Conservation (phyloP, 2,113 vertebrate genomes). For the Alligator mississippiensis region DNA sequence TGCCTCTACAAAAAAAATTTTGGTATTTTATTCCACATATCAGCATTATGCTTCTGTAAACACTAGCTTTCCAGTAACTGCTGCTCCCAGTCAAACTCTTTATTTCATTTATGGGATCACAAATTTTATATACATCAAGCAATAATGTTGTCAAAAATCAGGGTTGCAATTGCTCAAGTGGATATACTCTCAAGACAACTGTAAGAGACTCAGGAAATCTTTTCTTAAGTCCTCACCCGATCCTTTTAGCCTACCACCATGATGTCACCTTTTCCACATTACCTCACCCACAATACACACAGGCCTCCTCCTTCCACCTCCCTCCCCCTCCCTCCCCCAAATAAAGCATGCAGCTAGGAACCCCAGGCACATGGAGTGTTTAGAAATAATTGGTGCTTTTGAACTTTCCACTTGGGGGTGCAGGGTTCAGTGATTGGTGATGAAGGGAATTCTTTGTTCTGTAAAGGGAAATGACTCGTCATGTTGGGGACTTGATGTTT, state of each 20-base stretch:
- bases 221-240: slow-evolving; percentile 22
- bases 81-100: slow-evolving; percentile 37
- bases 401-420: not conserved
- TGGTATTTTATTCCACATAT: slow-evolving; percentile 5
- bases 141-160: not conserved
- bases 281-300: slow-evolving; percentile 18
- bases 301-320: not conserved
- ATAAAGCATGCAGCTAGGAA: not conserved
- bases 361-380: not conserved
- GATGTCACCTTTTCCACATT: slow-evolving; percentile 61
- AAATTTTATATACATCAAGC: not conserved
- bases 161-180: not conserved
- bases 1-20: not conserved
- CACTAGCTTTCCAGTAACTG: not conserved
- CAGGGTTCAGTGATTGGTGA: not conserved
- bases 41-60: slow-evolving; percentile 37
- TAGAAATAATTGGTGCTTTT: not conserved
- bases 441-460: not conserved
- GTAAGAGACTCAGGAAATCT: slow-evolving; percentile 20
- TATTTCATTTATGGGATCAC: not conserved
- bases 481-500: not conserved
- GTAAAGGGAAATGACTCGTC: not conserved
- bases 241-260: slow-evolving; percentile 17
- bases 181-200: not conserved
- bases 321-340: not conserved